Base-by-base conservation (phyloP, 1,140 invertebrate genomes). In the Chionoecetes opilio region DNA sequence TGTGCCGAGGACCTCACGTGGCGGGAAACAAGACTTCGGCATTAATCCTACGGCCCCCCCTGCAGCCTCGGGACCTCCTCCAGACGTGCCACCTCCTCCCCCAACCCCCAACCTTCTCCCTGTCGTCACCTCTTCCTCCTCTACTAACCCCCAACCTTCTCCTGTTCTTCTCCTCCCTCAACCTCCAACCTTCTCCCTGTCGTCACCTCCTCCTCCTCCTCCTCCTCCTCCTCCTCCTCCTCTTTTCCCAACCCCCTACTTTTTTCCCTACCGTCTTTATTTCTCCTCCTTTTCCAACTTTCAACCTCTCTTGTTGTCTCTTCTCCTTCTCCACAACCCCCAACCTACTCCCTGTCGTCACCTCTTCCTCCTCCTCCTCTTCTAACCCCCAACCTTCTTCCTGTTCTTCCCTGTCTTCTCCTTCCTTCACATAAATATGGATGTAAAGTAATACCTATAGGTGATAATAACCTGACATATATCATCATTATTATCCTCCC, bases 11-110 rank as follows among this genome's bases (percentile, higher is more conserved):
- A 38, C 63, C 63, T n/a, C 63, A 75, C 63, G 63, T 17, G 63
- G 63, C 26, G 63, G 63, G 63, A 75, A 75, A 75, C 63, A 75
- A 75, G 63, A 75, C 63, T 87, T 87, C 85, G 34, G 32, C 85
- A 87, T 87, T 87, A 35, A 87, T 38, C 37, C 85, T 89, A n/a
- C 87, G 37, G 35, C 32, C 86, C n/a, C 86, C 35, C 87, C 41
- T 46, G 41, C 85, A 38, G 37, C 34, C 41, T 41, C 35, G 35
- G 87, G 63, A 75, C 63, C 63, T 75, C 41, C 87, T 89, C 35
- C 41, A 41, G 86, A 89, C 87, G 63, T 26, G 63, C 63, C 26
- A 8, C 14, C 63, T 75, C 63, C 21, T 75, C 53, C 53, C 21
- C 21, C 32, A n/a, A n/a, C 21, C 46, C 31, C 35, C 82, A n/a